Evolutionary conservation across 2,113 vertebrate genomes (phyloP).

Genomic region (Propithecus coquereli): DNA sequence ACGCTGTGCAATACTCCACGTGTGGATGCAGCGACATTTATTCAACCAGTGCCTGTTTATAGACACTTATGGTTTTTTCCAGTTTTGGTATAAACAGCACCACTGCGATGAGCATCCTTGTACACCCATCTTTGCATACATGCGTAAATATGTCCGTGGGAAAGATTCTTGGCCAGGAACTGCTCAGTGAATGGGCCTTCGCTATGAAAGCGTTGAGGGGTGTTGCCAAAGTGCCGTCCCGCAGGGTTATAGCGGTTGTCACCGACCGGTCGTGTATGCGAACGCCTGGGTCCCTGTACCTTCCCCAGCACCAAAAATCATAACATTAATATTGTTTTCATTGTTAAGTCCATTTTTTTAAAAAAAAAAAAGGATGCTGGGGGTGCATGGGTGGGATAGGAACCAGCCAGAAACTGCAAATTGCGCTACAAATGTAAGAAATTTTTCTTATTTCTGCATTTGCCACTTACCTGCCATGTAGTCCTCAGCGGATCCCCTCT

Average conservation of each 20-base stretch:
- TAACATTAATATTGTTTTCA: not conserved
- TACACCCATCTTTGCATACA: not conserved
- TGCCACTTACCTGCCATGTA: not conserved
- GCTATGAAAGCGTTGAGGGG: not conserved
- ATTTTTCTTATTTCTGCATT: not conserved
- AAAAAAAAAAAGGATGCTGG: not conserved
- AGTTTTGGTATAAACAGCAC: not conserved
- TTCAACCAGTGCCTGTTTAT: not conserved
- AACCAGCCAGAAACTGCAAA: not conserved
- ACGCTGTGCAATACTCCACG: not conserved
- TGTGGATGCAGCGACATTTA: rapidly evolving
- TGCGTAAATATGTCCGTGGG: not conserved
- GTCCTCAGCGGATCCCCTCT: too few relatives aligned
- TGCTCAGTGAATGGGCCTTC: not conserved
- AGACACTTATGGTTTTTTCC: not conserved
- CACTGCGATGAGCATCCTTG: not conserved
- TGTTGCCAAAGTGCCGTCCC: not conserved
- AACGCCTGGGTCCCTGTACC: not conserved
- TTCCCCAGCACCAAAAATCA: not conserved
- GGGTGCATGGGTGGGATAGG: too few relatives aligned
- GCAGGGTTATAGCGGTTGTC: too few relatives aligned
- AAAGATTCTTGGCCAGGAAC: not conserved
- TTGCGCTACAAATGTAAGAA: rapidly evolving
- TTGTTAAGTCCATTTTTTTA: not conserved
- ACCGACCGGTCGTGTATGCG: rapidly evolving